Evolutionary conservation across 2,797 vertebrate species (phyloP).

Genomic region (Malurus leucopterus): DNA sequence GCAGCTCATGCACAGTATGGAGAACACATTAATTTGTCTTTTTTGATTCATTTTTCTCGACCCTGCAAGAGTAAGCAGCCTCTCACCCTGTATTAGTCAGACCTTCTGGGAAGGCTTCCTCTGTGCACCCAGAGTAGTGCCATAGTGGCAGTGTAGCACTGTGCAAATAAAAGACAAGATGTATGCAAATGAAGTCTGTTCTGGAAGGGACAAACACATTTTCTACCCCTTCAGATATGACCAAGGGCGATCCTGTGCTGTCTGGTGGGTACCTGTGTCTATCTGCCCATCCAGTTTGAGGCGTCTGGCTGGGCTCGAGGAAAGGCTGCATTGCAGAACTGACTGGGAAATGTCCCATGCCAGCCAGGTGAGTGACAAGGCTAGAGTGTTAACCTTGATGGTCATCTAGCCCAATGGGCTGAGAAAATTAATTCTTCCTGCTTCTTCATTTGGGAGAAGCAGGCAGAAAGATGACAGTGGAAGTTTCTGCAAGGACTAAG

Average conservation of each 20-base stretch:
- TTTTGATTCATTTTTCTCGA: not conserved
- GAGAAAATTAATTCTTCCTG: not conserved
- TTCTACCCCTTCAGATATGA: not conserved
- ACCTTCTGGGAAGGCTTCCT: not conserved
- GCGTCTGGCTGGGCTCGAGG: not conserved
- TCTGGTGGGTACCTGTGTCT: not conserved
- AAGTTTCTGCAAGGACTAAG: not conserved
- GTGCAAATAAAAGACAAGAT: not conserved
- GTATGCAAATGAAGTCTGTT: not conserved
- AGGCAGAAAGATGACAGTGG: not conserved
- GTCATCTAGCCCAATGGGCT: not conserved
- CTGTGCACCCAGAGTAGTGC: not conserved
- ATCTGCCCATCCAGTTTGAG: not conserved
- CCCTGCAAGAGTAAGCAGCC: not conserved
- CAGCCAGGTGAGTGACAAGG: not conserved
- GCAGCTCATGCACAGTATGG: not conserved
- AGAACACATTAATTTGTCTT: conserved; percentile 19
- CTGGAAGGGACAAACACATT: not conserved
- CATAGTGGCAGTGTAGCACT: not conserved
- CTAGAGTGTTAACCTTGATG: not conserved
- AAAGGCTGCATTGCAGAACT: not conserved
- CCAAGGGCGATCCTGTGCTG: not conserved
- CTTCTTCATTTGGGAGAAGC: not conserved
- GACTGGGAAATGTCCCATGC: not conserved
- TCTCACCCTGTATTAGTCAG: not conserved